Evolutionary conservation across 2,797 vertebrate genomes (phyloP), one percentile per base, ranked within the genome.

Genomic region (Gadopsis bispinosus): DNA sequence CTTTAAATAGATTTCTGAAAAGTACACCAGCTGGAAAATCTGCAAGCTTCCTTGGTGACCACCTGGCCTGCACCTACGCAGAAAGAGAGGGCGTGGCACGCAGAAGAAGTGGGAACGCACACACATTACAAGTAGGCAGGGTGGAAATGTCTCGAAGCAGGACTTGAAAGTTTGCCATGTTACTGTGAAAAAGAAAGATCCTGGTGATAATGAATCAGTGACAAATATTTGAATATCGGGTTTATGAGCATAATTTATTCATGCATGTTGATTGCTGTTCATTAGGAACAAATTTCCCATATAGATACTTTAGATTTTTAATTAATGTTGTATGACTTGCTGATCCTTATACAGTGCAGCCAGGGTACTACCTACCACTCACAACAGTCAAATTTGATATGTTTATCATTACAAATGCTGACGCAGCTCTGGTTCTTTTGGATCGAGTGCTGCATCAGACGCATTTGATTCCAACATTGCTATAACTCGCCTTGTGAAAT

Each of bases 181-280:
- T 72, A 76, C 29, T 86, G 73, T 70, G 66, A 77, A 79, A 77
- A 81, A 6, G 4, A 70, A n/a, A 82, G 69, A 80, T 75, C 43
- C 50, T 37, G 55, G 12, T 31, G 41, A 76, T 41, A 26, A 69
- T 69, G n/a, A 63, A 29, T 63, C 16, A 50, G 64, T 41, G 12
- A 66, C 8, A 58, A 74, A 50, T 29, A 14, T 51, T 12, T 58
- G 0, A 59, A 26, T 20, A 45, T 33, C 11, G 35, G 20, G 0
- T n/a, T 63, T 29, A 43, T 33, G 16, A 51, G 9, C 37, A 33
- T 50, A 9, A 50, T 62, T 55, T 26, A 39, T 2, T 50, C 2
- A 14, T 63, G 14, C 22, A 58, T 47, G 26, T 39, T 78, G 35
- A 54, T 31, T 65, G 14, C 6, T 41, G 8, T 19, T 29, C 47